Base-by-base conservation (phyloP, 2,113 vertebrate species). In the Melospiza melodia region DNA sequence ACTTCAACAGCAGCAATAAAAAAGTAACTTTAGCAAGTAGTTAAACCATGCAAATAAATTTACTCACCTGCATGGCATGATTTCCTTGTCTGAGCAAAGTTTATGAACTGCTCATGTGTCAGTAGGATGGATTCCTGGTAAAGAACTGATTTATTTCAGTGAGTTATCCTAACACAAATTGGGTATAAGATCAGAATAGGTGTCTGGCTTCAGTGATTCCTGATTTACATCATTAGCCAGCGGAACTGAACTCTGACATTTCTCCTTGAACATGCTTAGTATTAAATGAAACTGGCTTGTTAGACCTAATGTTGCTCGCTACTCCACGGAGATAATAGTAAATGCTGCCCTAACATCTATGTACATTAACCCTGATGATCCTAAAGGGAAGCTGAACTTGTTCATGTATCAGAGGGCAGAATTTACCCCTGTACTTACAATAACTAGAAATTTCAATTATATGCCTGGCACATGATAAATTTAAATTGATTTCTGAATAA, bases 181-280 rank as follows among this genome's bases (percentile, higher is more conserved):
- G 1, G 49, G 15, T 94, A 46, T 85, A 87, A 93, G 76, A 92
- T 78, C 83, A 28, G 68, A 43, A 43, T 92, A 94, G 83, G 78
- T 89, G 76, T 89, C 62, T 73, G 80, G 57, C 80, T 95, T 78
- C 10, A 8, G 76, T 75, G 66, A 61, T 84, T 87, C 49, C 90
- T 93, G 84, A 93, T 95, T 90, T 96, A 89, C 66, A 79, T 66
- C 54, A 41, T 17, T 37, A 93, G 58, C 80, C n/a, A 73, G 68
- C 0, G 2, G 86, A 96, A 84, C 86, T 93, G 92, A 96, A 89
- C 76, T 89, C 88, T 90, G 92, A 93, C 80, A 96, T 90, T 95
- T 89, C 76, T 81, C 67, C 83, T 90, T 91, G 75, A 91, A 91
- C 44, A 21, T 55, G 51, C 49, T 81, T 72, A 75, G 58, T 66